Percentiles rank a stretch among this genome's conserved stretches.
Conservation (phyloP, 2,888 invertebrate species). For the Hirtodrosophila duncani region DNA sequence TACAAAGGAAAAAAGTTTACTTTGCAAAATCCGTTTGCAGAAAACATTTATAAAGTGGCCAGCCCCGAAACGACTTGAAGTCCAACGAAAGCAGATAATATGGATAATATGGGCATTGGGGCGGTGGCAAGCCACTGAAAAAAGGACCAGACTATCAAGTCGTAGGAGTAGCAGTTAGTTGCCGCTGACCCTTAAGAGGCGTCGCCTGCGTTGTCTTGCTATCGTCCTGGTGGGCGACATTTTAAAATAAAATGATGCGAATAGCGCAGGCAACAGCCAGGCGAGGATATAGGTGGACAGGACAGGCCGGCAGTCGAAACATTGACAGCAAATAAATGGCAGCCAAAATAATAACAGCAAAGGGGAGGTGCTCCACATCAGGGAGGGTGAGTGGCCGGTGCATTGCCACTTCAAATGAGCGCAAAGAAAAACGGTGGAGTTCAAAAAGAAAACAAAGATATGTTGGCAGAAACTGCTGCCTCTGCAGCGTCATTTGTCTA, state of each 20-base stretch:
- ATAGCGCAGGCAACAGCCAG: conserved; percentile 26
- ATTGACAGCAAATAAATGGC: conserved; percentile 75
- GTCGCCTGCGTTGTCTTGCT: conserved; percentile 35
- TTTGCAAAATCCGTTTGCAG: conserved; percentile 71
- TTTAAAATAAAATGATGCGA: conserved; percentile 70
- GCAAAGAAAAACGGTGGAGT: conserved; percentile 7
- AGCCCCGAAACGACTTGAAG: conserved; percentile 32
- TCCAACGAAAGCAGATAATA: too few species aligned
- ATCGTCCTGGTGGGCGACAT: conserved; percentile 48
- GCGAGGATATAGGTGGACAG: conserved; percentile 21
- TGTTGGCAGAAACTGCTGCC: conserved; percentile 23
- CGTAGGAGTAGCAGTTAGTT: conserved; percentile 15
- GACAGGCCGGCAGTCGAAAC: conserved; percentile 53
- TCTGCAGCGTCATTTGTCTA: conserved; percentile 3
- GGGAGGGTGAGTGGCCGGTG: conserved; percentile 9
- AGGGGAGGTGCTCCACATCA: conserved; percentile 52
- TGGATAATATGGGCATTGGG: too few species aligned
- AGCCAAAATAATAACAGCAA: conserved; percentile 75
- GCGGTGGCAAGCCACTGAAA: too few species aligned
- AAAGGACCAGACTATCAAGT: conserved; percentile 17
- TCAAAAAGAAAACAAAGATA: background rate
- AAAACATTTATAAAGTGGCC: conserved; percentile 73
- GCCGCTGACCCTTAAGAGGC: conserved; percentile 53
- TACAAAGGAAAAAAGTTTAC: conserved; percentile 68
- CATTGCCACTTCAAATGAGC: conserved; percentile 29